These are phyloP conservation scores for Neotoma lepida DNA, from an alignment of 2,113 vertebrate genomes.

Conservation along the genomic window DNA sequence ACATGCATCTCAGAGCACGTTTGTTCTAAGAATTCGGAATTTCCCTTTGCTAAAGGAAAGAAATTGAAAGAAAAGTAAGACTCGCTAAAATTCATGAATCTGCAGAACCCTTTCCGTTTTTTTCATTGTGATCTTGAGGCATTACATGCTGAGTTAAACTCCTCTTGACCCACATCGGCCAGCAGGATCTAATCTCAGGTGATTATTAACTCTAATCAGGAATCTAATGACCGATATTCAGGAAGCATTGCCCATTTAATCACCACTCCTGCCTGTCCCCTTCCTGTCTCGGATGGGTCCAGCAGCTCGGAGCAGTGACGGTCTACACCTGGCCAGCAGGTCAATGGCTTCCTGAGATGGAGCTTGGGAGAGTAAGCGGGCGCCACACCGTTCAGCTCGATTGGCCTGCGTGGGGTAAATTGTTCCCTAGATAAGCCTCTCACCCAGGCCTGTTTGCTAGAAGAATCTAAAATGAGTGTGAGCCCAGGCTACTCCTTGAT, in stretches of 20 bases:
- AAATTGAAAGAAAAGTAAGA: neutral
- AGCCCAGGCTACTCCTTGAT: neutral
- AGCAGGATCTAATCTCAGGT: conserved; percentile 11
- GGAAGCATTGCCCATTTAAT: fast-evolving
- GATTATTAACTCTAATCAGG: neutral
- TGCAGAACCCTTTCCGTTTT: neutral
- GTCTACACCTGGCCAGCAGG: neutral
- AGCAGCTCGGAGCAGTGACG: fast-evolving
- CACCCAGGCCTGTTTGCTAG: neutral
- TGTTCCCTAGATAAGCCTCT: too few relatives aligned
- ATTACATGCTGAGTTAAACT: neutral
- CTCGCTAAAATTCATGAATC: neutral
- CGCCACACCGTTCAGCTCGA: fast-evolving
- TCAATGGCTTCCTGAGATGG: neutral
- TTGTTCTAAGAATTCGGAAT: neutral
- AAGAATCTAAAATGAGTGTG: fast-evolving
- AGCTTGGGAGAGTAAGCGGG: fast-evolving
- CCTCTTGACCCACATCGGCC: neutral
- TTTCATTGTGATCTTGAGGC: neutral
- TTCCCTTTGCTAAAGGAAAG: neutral
- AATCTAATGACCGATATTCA: neutral
- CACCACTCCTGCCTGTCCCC: neutral
- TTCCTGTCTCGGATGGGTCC: fast-evolving
- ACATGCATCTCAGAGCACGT: fast-evolving
- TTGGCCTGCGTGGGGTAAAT: fast-evolving